A percentile compares a stretch with the other conserved stretches of the same genome.
Evolutionary conservation across 2,113 vertebrate genomes (phyloP).

Genomic region (Caloenas nicobarica): DNA sequence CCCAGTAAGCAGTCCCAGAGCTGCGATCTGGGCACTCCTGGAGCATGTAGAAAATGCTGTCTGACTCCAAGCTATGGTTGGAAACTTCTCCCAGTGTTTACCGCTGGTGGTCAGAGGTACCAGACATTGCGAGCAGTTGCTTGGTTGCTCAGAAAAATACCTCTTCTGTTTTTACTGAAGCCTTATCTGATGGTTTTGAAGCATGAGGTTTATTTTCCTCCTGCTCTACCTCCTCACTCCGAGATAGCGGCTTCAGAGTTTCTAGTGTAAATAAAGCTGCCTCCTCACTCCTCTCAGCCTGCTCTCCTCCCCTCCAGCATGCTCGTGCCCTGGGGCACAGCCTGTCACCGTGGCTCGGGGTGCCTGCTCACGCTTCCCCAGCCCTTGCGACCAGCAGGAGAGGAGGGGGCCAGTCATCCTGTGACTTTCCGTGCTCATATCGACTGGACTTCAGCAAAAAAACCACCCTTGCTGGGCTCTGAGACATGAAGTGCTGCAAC

Average conservation of each 20-base stretch:
- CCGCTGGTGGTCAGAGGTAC: not conserved
- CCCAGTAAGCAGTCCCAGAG: not conserved
- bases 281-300: not conserved
- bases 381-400: not conserved
- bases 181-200: not conserved
- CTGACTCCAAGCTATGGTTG: not conserved
- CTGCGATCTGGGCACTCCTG: not conserved
- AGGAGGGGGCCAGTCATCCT: not conserved
- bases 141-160: not conserved
- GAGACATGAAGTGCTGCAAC: not conserved
- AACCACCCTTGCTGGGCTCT: not conserved
- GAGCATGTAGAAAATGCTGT: not conserved
- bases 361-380: not conserved
- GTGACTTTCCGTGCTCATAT: not conserved
- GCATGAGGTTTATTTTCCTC: not conserved
- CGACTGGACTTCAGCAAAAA: not conserved
- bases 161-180: not conserved
- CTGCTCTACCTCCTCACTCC: not conserved
- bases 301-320: not conserved
- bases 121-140: not conserved
- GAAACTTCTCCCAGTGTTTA: not conserved
- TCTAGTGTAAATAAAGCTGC: not conserved
- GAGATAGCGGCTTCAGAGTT: not conserved
- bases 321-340: not conserved
- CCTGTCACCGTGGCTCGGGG: fast-evolving